phyloP scores from a whole-genome alignment of 2,888 invertebrate genomes.

The Agrypnus murinus region DNA sequence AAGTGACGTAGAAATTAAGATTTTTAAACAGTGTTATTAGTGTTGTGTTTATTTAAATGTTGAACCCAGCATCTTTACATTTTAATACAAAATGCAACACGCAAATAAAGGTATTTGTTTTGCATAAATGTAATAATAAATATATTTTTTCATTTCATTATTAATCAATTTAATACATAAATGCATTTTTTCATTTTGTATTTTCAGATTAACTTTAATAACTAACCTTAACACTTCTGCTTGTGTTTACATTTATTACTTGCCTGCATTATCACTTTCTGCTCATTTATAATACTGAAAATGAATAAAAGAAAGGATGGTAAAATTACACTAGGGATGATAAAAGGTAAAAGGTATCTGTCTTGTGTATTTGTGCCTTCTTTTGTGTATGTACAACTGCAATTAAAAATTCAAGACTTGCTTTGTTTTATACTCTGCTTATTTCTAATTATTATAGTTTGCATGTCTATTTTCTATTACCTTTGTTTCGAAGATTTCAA shows the following conservation, averaged over 20 bases:
- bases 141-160: neutral
- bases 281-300: constrained; percentile 17
- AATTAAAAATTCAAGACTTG: neutral
- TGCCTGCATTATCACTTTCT: neutral
- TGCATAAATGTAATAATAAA: neutral
- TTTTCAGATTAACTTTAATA: constrained; percentile 12
- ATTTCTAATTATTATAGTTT: neutral
- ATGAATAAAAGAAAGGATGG: constrained; percentile 64
- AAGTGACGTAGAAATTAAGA: neutral
- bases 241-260: constrained; percentile 24
- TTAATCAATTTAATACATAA: neutral
- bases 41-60: constrained; percentile 9
- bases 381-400: constrained; percentile 38
- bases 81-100: constrained; percentile 7
- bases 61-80: neutral
- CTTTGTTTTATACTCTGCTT: neutral
- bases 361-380: constrained; percentile 62
- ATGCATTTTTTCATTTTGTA: neutral
- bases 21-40: neutral
- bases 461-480: neutral
- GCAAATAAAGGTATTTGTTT: constrained; percentile 4
- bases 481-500: too few relatives aligned
- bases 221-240: neutral
- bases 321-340: constrained; percentile 69
- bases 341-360: constrained; percentile 68